Conservation (phyloP, 2,888 invertebrate genomes). For the Orthonychiurus folsomi region DNA sequence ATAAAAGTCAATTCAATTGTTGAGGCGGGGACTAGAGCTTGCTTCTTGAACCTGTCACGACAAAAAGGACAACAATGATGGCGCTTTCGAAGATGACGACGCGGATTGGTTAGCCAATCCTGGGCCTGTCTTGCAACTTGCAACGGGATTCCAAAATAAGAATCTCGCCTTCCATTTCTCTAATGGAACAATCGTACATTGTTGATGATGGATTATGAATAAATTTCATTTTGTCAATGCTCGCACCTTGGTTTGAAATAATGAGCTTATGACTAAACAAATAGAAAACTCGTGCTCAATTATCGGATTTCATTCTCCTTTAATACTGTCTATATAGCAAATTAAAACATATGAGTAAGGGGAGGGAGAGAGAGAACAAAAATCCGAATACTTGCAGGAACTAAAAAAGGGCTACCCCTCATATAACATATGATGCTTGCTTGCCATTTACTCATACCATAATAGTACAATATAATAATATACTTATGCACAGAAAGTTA, state of each 20-base stretch:
- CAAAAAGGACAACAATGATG: neutral
- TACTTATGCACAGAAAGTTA: conserved; percentile 1
- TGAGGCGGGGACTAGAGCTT: neutral
- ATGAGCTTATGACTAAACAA: too few species aligned
- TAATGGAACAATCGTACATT: too few species aligned
- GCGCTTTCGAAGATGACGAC: neutral
- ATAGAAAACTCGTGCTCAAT: too few species aligned
- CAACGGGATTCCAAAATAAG: too few species aligned
- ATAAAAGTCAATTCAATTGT: neutral
- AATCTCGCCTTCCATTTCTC: too few species aligned
- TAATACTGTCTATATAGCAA: conserved; percentile 11
- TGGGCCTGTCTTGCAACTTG: too few species aligned
- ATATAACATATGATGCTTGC: neutral
- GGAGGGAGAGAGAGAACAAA: conserved; percentile 11
- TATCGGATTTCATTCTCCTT: neutral
- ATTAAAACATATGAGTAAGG: neutral
- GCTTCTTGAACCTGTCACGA: neutral
- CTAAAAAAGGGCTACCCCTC: conserved; percentile 14
- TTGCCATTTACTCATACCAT: neutral
- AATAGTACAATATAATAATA: neutral
- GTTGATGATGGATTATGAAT: too few species aligned
- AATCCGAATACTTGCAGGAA: conserved; percentile 12
- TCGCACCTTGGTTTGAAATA: too few species aligned
- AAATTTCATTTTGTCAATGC: too few species aligned
- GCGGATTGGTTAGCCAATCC: neutral